A percentile compares a stretch with the other conserved stretches of the same genome.
These are phyloP conservation scores for Synanthedon formicaeformis DNA, from an alignment of 2,888 invertebrate genomes.

Conservation along the genomic window DNA sequence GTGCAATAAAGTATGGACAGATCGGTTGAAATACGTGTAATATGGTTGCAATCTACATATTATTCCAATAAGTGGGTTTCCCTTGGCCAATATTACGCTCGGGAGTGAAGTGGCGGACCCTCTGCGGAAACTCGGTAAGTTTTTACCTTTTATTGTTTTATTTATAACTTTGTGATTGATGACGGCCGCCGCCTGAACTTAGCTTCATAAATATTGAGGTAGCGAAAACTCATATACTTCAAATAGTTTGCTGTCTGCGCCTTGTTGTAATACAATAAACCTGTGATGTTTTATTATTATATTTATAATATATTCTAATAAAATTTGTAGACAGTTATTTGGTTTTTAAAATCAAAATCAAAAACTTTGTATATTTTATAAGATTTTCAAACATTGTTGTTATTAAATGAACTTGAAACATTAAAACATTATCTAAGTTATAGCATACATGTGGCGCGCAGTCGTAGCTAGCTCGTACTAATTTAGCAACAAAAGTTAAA, in stretches of 20 bases:
- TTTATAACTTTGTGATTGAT: slow-evolving; percentile 72
- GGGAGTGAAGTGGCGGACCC: slow-evolving; percentile 51
- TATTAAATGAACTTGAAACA: no score
- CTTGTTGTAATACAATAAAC: no score
- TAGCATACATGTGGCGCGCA: no score
- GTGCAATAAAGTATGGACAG: slow-evolving; percentile 44
- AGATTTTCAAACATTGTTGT: no score
- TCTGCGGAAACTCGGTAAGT: slow-evolving; percentile 37
- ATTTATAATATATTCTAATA: no score
- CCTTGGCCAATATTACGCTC: slow-evolving; percentile 52
- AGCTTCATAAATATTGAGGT: slow-evolving; percentile 67
- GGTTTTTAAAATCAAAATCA: no score
- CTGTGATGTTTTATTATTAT: no score
- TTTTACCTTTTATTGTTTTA: slow-evolving; percentile 71
- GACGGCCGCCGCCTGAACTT: slow-evolving; percentile 50
- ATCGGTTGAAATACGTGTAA: slow-evolving; percentile 50
- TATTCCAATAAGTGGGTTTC: slow-evolving; percentile 68
- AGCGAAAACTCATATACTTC: slow-evolving; percentile 37
- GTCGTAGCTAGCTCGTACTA: no score
- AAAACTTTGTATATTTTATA: no score
- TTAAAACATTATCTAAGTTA: no score
- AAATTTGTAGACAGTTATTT: no score
- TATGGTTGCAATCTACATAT: slow-evolving; percentile 67
- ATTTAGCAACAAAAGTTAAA: no score
- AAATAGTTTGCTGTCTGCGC: slow-evolving; percentile 1